Conservation (phyloP, 2,888 invertebrate genomes). For the Agrypnus murinus region DNA sequence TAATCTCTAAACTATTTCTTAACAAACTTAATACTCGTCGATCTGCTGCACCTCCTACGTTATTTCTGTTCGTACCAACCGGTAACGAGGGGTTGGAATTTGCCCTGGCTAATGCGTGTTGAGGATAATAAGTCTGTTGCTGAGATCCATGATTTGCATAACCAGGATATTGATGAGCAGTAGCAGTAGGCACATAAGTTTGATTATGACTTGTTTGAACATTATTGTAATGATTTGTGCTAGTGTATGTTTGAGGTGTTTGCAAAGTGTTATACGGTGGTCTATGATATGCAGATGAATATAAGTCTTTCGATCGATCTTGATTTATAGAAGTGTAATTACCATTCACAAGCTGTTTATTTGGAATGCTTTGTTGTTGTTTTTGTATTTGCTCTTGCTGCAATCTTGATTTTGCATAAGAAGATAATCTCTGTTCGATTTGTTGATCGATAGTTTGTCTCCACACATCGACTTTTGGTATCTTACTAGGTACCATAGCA, state of each 20-base stretch:
- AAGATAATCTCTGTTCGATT: slow-evolving; percentile 73
- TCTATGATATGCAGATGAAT: slow-evolving; percentile 58
- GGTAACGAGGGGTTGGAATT: slow-evolving; percentile 61
- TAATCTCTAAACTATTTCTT: slow-evolving; percentile 82
- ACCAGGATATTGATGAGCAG: slow-evolving; percentile 64
- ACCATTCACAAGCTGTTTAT: slow-evolving; percentile 59
- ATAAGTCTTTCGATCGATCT: slow-evolving; percentile 58
- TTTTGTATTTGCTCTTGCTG: slow-evolving; percentile 56
- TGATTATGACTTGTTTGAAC: slow-evolving; percentile 62
- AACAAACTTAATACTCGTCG: slow-evolving; percentile 82
- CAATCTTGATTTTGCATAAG: slow-evolving; percentile 62
- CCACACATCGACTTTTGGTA: slow-evolving; percentile 74
- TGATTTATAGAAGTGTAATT: slow-evolving; percentile 55
- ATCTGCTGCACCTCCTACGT: slow-evolving; percentile 75
- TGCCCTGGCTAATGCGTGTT: slow-evolving; percentile 58
- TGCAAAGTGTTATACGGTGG: slow-evolving; percentile 58
- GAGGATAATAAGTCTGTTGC: slow-evolving; percentile 56
- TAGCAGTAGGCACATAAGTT: slow-evolving; percentile 66
- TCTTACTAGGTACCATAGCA: slow-evolving; percentile 69
- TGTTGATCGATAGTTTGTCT: slow-evolving; percentile 73
- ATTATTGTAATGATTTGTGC: slow-evolving; percentile 58
- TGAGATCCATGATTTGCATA: slow-evolving; percentile 58
- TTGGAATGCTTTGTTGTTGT: slow-evolving; percentile 48
- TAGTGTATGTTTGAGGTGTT: slow-evolving; percentile 45
- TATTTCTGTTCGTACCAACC: slow-evolving; percentile 55